Conservation (phyloP, 2,797 vertebrate genomes). For the Chelidonichthys spinosus region DNA sequence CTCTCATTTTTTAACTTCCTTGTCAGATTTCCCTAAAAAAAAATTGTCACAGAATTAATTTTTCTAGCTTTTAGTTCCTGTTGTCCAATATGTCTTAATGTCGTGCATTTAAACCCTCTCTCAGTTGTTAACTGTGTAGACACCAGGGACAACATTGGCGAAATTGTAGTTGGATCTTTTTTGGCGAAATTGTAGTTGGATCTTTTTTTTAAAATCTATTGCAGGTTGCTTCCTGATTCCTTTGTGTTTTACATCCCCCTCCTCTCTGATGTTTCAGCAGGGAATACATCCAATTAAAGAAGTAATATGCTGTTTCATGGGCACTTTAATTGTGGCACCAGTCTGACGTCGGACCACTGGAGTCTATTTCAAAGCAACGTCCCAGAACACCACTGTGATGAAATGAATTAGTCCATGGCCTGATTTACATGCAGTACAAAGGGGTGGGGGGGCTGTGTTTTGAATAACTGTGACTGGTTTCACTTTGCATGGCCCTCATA, state of each 20-base stretch:
- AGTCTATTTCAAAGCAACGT: slow-evolving; percentile 37
- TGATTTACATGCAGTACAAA: slow-evolving; percentile 10
- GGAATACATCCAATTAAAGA: slow-evolving; percentile 56
- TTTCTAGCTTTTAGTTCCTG: neutral
- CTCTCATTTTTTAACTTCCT: too few species aligned
- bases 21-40: neutral
- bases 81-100: neutral
- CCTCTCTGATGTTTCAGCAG: slow-evolving; percentile 28
- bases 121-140: neutral
- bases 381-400: slow-evolving; percentile 23
- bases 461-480: neutral
- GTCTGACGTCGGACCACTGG: slow-evolving; percentile 28
- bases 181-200: neutral
- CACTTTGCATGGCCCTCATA: neutral
- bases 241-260: slow-evolving; percentile 20
- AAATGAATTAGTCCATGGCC: slow-evolving; percentile 27
- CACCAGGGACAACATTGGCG: neutral
- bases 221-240: neutral
- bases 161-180: neutral
- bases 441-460: neutral
- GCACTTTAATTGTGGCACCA: slow-evolving; percentile 48
- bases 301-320: slow-evolving; percentile 39
- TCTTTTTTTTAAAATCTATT: too few species aligned
- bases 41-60: neutral
- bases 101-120: neutral